Evolutionary conservation across 2,888 invertebrate genomes (phyloP).

Genomic region (Pedicia rivosa): DNA sequence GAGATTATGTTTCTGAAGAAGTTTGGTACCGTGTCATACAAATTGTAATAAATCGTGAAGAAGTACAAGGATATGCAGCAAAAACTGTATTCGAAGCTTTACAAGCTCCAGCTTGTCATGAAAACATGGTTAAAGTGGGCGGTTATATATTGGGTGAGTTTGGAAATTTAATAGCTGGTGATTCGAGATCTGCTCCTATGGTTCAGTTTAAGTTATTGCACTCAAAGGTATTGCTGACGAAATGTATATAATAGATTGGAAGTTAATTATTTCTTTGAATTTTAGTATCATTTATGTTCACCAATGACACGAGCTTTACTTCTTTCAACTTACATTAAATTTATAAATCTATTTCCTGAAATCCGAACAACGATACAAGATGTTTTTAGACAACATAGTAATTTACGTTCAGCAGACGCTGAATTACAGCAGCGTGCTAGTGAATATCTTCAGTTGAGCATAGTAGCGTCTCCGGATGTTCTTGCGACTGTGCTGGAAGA

Average conservation of each 20-base stretch:
- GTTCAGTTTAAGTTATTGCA: slow-evolving; percentile 97
- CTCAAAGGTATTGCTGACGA: slow-evolving; percentile 50
- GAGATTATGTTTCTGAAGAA: slow-evolving; percentile 99
- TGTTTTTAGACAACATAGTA: slow-evolving; percentile 86
- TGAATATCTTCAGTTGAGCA: slow-evolving; percentile 92
- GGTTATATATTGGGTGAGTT: slow-evolving; percentile 99
- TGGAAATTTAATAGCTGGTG: slow-evolving; percentile 98
- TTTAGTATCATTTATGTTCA: slow-evolving; percentile 85
- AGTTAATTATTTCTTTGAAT: slow-evolving; percentile 8
- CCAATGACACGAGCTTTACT: slow-evolving; percentile 92
- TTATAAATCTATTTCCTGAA: slow-evolving; percentile 97
- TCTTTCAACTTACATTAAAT: slow-evolving; percentile 97
- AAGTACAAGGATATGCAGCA: slow-evolving; percentile 98
- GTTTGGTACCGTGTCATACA: slow-evolving; percentile 99
- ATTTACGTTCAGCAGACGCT: slow-evolving; percentile 92
- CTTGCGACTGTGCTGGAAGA: slow-evolving; percentile 96
- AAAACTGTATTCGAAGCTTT: slow-evolving; percentile 99
- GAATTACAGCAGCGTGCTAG: slow-evolving; percentile 96
- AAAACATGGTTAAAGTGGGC: slow-evolving; percentile 99
- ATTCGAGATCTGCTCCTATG: slow-evolving; percentile 88
- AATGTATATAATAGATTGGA: no score
- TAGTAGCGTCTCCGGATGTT: slow-evolving; percentile 92
- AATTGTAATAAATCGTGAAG: slow-evolving; percentile 98
- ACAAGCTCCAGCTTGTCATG: slow-evolving; percentile 98
- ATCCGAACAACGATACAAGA: slow-evolving; percentile 92